Percentiles rank a stretch among this genome's conserved stretches.
phyloP scores from a whole-genome alignment of 2,113 vertebrate species.

The Chinchilla lanigera region DNA sequence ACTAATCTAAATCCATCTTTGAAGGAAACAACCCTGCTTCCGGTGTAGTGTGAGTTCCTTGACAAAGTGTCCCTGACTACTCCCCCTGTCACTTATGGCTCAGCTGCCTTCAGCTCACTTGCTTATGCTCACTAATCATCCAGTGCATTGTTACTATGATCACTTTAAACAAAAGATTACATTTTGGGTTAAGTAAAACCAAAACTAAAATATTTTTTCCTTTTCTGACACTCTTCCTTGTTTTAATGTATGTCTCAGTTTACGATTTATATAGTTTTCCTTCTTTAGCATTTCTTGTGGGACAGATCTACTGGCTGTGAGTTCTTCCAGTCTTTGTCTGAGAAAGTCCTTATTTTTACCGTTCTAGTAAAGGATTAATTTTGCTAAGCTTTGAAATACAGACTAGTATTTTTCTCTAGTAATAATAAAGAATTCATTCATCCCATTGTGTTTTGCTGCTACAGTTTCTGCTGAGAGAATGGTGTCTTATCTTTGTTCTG shows the following conservation, averaged over 20 bases:
- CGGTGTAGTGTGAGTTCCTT: background rate
- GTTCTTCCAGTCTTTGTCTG: background rate
- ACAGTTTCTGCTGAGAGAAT: background rate
- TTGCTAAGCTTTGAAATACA: background rate
- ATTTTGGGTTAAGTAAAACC: background rate
- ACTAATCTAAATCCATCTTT: background rate
- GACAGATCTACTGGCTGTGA: background rate
- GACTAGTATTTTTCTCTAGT: no score
- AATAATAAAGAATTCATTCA: background rate
- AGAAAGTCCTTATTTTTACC: background rate
- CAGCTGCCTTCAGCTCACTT: background rate
- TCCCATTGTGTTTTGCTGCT: background rate
- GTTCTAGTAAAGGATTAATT: background rate
- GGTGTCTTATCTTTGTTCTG: background rate
- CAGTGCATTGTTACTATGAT: background rate
- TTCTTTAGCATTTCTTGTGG: background rate
- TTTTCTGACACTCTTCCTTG: background rate
- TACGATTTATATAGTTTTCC: background rate
- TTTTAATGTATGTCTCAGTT: background rate
- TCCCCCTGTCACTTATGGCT: background rate
- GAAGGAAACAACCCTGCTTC: background rate
- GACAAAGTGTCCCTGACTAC: no score
- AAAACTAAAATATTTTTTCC: background rate
- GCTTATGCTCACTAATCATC: background rate
- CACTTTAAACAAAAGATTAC: background rate